Base-by-base conservation (phyloP, 1,140 invertebrate genomes). In the Calephelis nemesis region DNA sequence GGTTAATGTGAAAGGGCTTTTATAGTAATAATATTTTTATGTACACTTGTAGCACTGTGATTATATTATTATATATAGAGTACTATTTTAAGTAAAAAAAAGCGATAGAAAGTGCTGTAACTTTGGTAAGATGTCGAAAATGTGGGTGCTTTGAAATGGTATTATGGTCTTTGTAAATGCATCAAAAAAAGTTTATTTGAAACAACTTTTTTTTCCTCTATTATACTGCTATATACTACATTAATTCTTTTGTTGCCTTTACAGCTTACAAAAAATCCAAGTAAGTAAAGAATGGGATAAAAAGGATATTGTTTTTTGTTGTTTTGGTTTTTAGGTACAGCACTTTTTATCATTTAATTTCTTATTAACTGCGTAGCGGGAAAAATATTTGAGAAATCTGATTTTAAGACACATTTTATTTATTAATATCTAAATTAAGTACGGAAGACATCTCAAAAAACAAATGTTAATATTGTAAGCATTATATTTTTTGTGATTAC, bases 21-120 rank as follows among this genome's bases (percentile, higher is more conserved):
- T 65, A 70, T 47, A 68, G 47, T 75, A 80, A 82, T 84, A 54
- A 45, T 45, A 45, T 45, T 85, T 83, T 83, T 81, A 74, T 83
- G 76, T 80, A 71, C 81, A 79, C 63, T 77, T 60, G 69, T 77
- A 71, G 74, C 62, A 76, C 77, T 76, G 75, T 76, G 66, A 74
- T 74, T 67, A 49, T 68, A 42, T 63, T 45, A 45, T 45, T 30
- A 30, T 30, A 47, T 70, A 65, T 69, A 60, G 54, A 50, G 39
- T 58, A 67, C 54, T 63, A 54, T 68, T 65, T 70, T 11, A 54
- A 30, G 4, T 45, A 45, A 45, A 45, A 45, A 42, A 7, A 45
- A 7, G 42, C 42, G 42, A 45, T 45, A 45, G 5, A 45, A 45
- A 45, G 42, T 45, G 42, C 42, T 45, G 42, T 45, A 7, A 45